Conservation (phyloP, 2,797 vertebrate species). For the Myotis pilosus region DNA sequence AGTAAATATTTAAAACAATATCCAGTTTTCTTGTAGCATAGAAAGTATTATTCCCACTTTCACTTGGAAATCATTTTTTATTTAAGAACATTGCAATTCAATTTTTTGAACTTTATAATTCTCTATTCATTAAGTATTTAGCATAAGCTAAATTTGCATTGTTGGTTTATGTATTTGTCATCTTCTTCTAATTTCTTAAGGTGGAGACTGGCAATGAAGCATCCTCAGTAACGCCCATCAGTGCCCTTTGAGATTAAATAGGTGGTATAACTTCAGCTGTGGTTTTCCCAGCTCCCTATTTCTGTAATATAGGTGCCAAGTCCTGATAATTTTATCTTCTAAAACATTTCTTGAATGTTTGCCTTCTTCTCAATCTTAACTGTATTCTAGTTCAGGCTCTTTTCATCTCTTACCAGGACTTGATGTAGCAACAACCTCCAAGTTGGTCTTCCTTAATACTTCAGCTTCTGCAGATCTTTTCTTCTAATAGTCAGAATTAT, state of each 20-base stretch:
- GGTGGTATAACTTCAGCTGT: not conserved
- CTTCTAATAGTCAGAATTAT: not conserved
- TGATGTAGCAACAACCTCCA: not conserved
- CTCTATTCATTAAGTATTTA: constrained; percentile 1
- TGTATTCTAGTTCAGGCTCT: not conserved
- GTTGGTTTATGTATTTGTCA: not conserved
- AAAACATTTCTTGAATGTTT: not conserved
- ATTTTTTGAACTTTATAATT: not conserved
- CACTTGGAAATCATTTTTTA: not conserved
- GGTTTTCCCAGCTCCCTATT: not conserved
- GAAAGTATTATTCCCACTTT: not conserved
- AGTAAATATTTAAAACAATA: constrained; percentile 18
- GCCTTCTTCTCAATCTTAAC: not conserved
- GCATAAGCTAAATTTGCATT: constrained; percentile 19
- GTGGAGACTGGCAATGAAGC: not conserved
- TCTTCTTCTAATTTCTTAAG: not conserved
- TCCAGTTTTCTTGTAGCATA: not conserved
- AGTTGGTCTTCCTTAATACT: not conserved
- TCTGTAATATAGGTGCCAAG: not conserved
- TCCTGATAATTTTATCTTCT: not conserved
- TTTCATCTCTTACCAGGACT: not conserved
- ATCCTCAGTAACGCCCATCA: not conserved
- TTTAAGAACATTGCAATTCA: not conserved
- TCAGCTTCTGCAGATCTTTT: not conserved
- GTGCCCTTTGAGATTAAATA: not conserved